These are phyloP conservation scores for Capromys pilorides DNA, from an alignment of 2,797 vertebrate genomes.

Conservation along the genomic window DNA sequence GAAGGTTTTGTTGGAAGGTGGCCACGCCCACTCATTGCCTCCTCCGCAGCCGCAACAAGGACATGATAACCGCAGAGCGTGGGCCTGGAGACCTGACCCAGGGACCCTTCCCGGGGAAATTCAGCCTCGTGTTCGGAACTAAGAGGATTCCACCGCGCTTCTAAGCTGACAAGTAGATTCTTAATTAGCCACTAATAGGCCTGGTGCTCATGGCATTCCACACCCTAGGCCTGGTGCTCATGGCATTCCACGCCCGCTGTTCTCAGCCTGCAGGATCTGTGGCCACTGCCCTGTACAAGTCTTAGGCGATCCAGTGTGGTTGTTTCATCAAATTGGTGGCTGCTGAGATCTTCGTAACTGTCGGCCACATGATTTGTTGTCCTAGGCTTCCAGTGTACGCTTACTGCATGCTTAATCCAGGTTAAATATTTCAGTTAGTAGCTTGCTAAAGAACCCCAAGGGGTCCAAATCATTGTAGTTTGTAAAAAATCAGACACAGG, in stretches of 20 bases:
- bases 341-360: conserved; percentile 22
- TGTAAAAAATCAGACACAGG: conserved; percentile 15
- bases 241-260: rapidly evolving
- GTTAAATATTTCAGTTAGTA: conserved; percentile 44
- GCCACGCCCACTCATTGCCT: not conserved
- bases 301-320: not conserved
- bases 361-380: conserved; percentile 9
- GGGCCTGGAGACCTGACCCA: not conserved
- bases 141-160: not conserved
- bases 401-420: conserved; percentile 3
- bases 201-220: too few species aligned
- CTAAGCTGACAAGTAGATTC: not conserved
- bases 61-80: not conserved
- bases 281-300: not conserved
- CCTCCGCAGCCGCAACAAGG: too few species aligned
- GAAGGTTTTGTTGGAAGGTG: not conserved
- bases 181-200: not conserved
- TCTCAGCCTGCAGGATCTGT: not conserved
- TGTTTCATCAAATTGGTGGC: not conserved
- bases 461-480: conserved; percentile 2
- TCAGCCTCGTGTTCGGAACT: not conserved
- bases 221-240: too few species aligned
- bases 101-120: not conserved
- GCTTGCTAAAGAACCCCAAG: not conserved
- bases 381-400: not conserved